phyloP scores from a whole-genome alignment of 2,113 vertebrate genomes.

The Lamprotornis superbus region DNA sequence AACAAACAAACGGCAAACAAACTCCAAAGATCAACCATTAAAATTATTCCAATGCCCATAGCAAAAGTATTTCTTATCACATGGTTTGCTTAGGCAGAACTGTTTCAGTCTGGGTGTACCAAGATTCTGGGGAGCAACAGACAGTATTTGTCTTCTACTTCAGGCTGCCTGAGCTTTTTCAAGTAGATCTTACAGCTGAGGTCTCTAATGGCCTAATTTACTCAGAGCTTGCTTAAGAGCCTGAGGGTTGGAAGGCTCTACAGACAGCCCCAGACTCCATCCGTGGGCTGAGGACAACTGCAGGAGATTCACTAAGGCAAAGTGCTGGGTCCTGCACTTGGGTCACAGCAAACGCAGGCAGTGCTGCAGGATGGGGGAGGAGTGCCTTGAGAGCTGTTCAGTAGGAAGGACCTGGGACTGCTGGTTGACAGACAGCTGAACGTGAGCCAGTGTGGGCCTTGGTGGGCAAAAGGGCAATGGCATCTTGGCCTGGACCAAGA shows the following conservation, averaged over 20 bases:
- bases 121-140: background rate
- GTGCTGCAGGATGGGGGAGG: accelerated
- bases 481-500: background rate
- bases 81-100: background rate
- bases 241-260: background rate
- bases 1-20: background rate
- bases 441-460: background rate
- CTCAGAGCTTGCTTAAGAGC: background rate
- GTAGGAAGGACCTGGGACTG: background rate
- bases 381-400: background rate
- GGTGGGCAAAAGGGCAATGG: background rate
- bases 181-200: background rate
- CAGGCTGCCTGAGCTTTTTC: background rate
- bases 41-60: background rate
- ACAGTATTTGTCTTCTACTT: background rate
- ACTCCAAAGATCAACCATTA: background rate
- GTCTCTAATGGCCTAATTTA: background rate
- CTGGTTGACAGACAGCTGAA: background rate
- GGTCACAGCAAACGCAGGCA: background rate
- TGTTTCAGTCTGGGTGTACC: background rate
- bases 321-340: background rate
- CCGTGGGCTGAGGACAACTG: background rate
- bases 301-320: background rate
- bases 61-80: background rate
- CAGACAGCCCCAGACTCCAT: too few species aligned